Conservation (phyloP, 2,797 vertebrate genomes). For the Pachyuromys duprasi region DNA sequence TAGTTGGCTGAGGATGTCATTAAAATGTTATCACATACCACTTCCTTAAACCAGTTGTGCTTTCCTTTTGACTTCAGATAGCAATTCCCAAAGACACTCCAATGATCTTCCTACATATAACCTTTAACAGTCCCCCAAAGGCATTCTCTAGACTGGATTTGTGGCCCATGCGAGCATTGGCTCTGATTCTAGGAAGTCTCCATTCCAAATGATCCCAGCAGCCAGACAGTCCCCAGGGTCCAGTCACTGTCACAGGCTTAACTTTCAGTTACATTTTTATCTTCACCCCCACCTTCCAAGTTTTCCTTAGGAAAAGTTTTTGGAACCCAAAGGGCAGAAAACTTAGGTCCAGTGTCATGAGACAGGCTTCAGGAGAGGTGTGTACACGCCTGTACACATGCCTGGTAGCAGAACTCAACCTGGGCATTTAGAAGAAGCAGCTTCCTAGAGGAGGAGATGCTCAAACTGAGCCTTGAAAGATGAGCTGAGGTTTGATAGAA, state of each 20-base stretch:
- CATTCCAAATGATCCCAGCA: conserved; percentile 52
- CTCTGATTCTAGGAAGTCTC: conserved; percentile 44
- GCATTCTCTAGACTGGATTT: neutral
- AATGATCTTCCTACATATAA: neutral
- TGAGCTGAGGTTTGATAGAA: neutral
- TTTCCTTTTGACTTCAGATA: conserved; percentile 27
- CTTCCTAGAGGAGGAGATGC: conserved; percentile 14
- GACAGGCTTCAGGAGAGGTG: neutral
- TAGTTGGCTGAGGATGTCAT: neutral
- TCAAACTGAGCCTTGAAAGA: conserved; percentile 26
- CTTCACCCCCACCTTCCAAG: neutral
- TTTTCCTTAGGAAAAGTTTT: conserved; percentile 61
- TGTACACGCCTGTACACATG: neutral
- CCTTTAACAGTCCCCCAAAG: neutral
- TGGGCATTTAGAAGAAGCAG: neutral
- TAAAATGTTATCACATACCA: neutral
- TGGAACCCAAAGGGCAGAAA: conserved; percentile 32
- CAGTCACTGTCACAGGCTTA: conserved; percentile 30
- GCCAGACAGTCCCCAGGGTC: neutral
- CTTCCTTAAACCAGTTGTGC: conserved; percentile 21
- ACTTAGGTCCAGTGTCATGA: neutral
- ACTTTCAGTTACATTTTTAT: conserved; percentile 38
- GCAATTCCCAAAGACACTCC: neutral
- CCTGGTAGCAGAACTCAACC: neutral
- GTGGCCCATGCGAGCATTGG: neutral